Base-by-base conservation (phyloP, 2,113 vertebrate species). In the Xiphophorus couchianus region DNA sequence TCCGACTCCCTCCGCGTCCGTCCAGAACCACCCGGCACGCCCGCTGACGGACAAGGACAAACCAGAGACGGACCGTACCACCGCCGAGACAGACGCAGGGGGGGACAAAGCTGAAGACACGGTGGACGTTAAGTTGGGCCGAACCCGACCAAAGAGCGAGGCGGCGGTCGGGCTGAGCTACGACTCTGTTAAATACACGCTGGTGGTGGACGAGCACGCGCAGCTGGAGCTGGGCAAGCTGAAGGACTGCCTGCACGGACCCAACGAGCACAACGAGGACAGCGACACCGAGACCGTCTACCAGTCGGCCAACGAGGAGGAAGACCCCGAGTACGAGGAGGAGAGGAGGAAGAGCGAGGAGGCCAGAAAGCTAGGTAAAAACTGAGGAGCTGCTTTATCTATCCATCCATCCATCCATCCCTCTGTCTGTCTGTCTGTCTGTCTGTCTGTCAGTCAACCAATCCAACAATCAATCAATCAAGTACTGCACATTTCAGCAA, bases 181-280 rank as follows among this genome's bases (percentile, higher is more conserved):
- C 11, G 97, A 98, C 60, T 95, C 96, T 0, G 91, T 97, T 44
- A 99, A 99, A 91, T 97, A 99, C 94, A 98, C 97, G 3, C 91
- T 99, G 83, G 97, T 98, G 86, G 97, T 98, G 81, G 97, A 98
- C 0, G 96, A 98, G 86, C 94, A 98, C 74, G 95, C 96, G 30
- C 95, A 97, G 74, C 90, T 99, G 85, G 96, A 98, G 94, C 93
- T 98, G 88, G 96, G 97, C 78, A 97, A 96, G 90, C 95, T 98
- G 76, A 95, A 96, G 83, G 94, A 97, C 82, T 98, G 97, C 73
- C 87, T 93, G 31, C 90, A 96, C 90, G n/a, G 94, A 90, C 0
- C 94, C 94, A 89, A 89, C 80, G 86, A 96, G 71, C 88, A 92
- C 80, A 93, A 96, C 0, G 93, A 95, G 0, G 95, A 95, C 92